These are phyloP conservation scores for Achlya flavicornis DNA, from an alignment of 2,888 invertebrate genomes.

Conservation along the genomic window DNA sequence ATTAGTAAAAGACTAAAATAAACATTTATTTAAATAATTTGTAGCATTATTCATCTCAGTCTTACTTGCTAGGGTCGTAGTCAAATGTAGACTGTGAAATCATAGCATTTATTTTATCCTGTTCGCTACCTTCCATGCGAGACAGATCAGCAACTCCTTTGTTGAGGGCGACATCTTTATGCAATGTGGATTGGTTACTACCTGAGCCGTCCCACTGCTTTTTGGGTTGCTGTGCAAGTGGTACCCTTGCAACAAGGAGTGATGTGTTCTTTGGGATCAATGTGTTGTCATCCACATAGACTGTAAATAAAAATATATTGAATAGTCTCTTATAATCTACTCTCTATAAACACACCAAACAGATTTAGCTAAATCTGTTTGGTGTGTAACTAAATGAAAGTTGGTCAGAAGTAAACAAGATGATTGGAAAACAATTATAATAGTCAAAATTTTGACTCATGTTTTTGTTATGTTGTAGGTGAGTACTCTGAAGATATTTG, in stretches of 20 bases:
- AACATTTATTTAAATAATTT: slow-evolving; percentile 12
- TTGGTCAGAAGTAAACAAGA: too few species aligned
- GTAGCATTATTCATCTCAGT: slow-evolving; percentile 18
- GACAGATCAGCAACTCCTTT: slow-evolving; percentile 92
- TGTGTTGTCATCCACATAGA: slow-evolving; percentile 94
- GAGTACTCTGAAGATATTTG: too few species aligned
- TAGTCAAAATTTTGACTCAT: too few species aligned
- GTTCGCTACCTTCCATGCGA: slow-evolving; percentile 96
- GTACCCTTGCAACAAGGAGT: slow-evolving; percentile 96
- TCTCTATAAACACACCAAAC: background rate
- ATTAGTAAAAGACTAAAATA: slow-evolving; percentile 12
- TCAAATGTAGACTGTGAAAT: slow-evolving; percentile 98
- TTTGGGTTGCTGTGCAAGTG: slow-evolving; percentile 90
- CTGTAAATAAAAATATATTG: slow-evolving; percentile 76
- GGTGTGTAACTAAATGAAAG: too few species aligned
- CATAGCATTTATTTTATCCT: slow-evolving; percentile 99
- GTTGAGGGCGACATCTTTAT: slow-evolving; percentile 80
- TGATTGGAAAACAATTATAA: too few species aligned
- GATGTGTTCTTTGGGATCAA: slow-evolving; percentile 99
- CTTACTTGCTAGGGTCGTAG: slow-evolving; percentile 98
- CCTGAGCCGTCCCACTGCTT: slow-evolving; percentile 88
- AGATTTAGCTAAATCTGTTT: too few species aligned
- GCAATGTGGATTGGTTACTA: slow-evolving; percentile 72
- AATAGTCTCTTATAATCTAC: slow-evolving; percentile 17
- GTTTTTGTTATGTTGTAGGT: too few species aligned